A percentile compares a stretch with the other conserved stretches of the same genome.
Conservation (phyloP, 1,140 invertebrate genomes). For the Harpegnathos saltator region DNA sequence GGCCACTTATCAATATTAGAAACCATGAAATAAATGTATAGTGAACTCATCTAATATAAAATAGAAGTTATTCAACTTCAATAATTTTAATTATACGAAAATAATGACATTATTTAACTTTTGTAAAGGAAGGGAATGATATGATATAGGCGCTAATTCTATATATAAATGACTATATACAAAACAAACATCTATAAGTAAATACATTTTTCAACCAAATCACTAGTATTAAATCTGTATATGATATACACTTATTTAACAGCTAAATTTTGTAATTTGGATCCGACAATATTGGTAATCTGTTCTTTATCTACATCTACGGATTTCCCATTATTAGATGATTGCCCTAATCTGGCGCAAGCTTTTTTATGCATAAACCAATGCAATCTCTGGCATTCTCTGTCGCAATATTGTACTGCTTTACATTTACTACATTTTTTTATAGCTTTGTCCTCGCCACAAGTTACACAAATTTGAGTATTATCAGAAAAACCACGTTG, state of each 20-base stretch:
- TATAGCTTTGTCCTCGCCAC: slow-evolving; percentile 94
- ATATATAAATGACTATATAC: slow-evolving; percentile 44
- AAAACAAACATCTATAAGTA: slow-evolving; percentile 20
- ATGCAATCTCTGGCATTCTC: slow-evolving; percentile 97
- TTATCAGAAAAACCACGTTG: slow-evolving; percentile 91
- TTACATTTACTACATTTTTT: slow-evolving; percentile 99
- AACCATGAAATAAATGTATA: slow-evolving; percentile 13
- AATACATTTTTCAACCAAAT: background rate
- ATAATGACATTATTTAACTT: background rate
- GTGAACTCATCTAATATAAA: background rate
- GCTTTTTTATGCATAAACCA: slow-evolving; percentile 98
- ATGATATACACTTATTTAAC: slow-evolving; percentile 76
- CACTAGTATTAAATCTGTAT: slow-evolving; percentile 39
- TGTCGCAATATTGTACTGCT: slow-evolving; percentile 96
- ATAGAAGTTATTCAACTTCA: background rate
- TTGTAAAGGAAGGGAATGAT: background rate
- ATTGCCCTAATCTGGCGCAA: slow-evolving; percentile 87
- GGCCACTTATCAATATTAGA: slow-evolving; percentile 15
- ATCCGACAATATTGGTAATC: slow-evolving; percentile 77
- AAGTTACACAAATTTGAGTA: slow-evolving; percentile 92
- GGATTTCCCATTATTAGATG: slow-evolving; percentile 67
- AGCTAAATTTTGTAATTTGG: slow-evolving; percentile 78
- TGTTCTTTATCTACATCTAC: slow-evolving; percentile 79
- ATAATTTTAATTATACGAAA: slow-evolving; percentile 7
- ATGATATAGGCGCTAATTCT: slow-evolving; percentile 15